Evolutionary conservation across 2,113 vertebrate genomes (phyloP), one percentile per base, ranked within the genome.

Genomic region (Meles meles): DNA sequence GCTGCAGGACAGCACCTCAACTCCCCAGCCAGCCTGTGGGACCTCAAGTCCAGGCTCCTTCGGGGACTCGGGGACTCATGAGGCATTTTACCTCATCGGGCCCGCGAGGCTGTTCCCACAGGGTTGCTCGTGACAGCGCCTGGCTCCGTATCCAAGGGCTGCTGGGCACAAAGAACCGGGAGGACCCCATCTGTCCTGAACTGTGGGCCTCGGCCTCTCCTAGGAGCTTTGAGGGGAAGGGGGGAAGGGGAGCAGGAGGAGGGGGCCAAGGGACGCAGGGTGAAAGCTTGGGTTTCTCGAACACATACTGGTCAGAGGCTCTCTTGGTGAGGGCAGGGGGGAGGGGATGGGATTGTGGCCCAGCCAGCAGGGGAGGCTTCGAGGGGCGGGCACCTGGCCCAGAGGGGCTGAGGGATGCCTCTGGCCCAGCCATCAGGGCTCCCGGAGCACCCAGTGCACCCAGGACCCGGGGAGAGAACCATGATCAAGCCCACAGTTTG

Each of bases 41-140:
- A 25, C 34, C 71, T 49, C 31, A 7, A 12, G 31, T 65, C n/a
- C 67, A 74, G n/a, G 77, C 27, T 23, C 93, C 77, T 37, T 18
- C 0, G 0, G 6, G n/a, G 69, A 9, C 31, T 83, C 3, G 10
- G 27, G 63, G 14, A 6, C 11, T 18, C 27, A 61, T 0, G 0
- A 14, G 83, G 92, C 29, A 0, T 21, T 31, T 21, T 18, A 6
- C 10, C 39, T 71, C 17, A 3, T 71, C 1, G 15, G 47, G 11
- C 47, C 85, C n/a, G 0, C 4, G 2, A 55, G 39, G 37, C 23
- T 37, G 0, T 8, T 34, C 37, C 49, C 67, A 69, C 17, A 4
- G 18, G 67, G 63, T 8, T 69, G 34, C 18, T 37, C n/a, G 0
- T 21, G 34, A n/a, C 34, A 8, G 65, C 15, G 1, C 47, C 2